These are phyloP conservation scores for Pitta sordida DNA, from an alignment of 2,113 vertebrate species.

Conservation along the genomic window DNA sequence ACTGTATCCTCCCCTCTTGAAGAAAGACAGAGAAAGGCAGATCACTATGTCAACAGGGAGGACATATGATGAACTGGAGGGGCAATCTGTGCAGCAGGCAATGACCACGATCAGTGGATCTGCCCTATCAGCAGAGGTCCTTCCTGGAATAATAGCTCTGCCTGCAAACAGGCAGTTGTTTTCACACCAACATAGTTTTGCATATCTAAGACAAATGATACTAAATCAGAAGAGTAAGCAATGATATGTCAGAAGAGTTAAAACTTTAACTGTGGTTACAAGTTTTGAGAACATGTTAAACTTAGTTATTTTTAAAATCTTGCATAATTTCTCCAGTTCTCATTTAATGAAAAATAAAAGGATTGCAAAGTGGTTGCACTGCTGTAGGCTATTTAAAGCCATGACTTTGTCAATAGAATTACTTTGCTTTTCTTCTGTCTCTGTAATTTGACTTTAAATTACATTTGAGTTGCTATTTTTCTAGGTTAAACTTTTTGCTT, in stretches of 20 bases:
- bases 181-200: neutral
- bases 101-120: neutral
- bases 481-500: neutral
- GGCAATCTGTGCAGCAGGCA: neutral
- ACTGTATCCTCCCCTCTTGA: too few species aligned
- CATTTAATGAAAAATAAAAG: neutral
- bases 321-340: neutral
- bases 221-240: neutral
- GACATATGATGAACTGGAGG: neutral
- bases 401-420: neutral
- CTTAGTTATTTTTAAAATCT: neutral
- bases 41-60: neutral
- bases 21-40: neutral
- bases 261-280: neutral
- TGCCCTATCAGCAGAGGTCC: fast-evolving
- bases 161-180: neutral
- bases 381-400: neutral
- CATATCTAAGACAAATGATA: neutral
- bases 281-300: neutral
- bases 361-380: neutral
- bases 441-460: neutral
- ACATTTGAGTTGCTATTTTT: neutral
- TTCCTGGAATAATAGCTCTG: neutral
- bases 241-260: neutral
- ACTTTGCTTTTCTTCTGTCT: neutral